Evolutionary conservation across 2,113 vertebrate genomes (phyloP), one percentile per base, ranked within the genome.

Genomic region (Bujurquina vittata): DNA sequence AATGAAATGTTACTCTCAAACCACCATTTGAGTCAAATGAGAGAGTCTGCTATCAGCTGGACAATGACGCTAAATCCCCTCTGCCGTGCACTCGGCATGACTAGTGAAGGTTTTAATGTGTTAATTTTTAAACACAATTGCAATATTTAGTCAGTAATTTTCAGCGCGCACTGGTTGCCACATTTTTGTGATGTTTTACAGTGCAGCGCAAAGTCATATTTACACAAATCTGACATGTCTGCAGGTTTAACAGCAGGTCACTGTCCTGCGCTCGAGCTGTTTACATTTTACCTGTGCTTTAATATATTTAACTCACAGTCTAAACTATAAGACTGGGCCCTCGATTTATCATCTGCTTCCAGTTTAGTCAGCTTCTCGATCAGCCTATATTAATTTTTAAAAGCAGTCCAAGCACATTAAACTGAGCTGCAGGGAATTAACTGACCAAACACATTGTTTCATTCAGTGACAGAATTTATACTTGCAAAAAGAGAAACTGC

Each of bases 1-100:
- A 56, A 56, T 22, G 18, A 20, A 55, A 55, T 8, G 54, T 10
- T n/a, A 22, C 54, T 11, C 14, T 49, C 14, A 49, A 49, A 49
- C 4, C 29, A 18, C 3, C 7, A 0, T 37, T 37, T 49, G 1
- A 56, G 40, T 26, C 60, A 40, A 29, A 40, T 14, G 0, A 26
- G 0, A 26, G 17, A 12, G 23, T 31, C 5, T 31, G 4, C 4
- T 31, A 5, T 31, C 31, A 31, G 31, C 31, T 31, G 31, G 31
- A 22, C n/a, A 4, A 5, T 22, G 8, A 55, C 4, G 11, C 20
- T 56, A 22, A 7, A n/a, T n/a, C 9, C 8, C 7, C 52, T 20
- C 18, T 10, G 52, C 20, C 22, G 54, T 22, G 54, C 1, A n/a
- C 54, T 56, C 10, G 10, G 2, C 54, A 56, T 56, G 20, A 55